phyloP scores from a whole-genome alignment of 2,113 vertebrate species.

The Leptosomus discolor region DNA sequence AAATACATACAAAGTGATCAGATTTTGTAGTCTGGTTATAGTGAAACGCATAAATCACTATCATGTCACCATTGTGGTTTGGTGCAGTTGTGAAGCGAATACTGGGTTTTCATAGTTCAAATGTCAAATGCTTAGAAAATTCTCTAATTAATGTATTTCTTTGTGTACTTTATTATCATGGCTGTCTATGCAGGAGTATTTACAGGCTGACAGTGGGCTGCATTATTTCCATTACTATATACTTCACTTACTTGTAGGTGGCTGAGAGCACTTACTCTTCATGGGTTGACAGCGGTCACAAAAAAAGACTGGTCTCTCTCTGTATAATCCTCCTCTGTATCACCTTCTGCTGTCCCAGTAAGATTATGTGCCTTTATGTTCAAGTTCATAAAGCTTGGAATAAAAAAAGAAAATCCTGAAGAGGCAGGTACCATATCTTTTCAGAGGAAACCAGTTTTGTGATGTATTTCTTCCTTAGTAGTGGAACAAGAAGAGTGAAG shows the following conservation, averaged over 20 bases:
- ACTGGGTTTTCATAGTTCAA: background rate
- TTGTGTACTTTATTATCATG: background rate
- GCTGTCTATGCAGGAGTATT: background rate
- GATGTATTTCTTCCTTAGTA: background rate
- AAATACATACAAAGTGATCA: background rate
- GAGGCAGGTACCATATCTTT: background rate
- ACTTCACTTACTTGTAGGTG: background rate
- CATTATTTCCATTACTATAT: background rate
- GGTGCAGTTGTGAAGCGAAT: background rate
- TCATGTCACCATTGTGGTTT: background rate
- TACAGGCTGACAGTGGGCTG: background rate
- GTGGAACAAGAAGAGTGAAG: background rate
- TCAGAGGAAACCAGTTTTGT: background rate
- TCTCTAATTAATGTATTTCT: background rate
- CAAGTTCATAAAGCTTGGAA: background rate
- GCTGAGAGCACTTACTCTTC: slow-evolving; percentile 7
- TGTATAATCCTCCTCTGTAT: background rate
- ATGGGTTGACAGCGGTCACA: background rate
- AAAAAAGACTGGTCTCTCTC: background rate
- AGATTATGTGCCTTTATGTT: background rate
- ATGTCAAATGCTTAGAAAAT: background rate
- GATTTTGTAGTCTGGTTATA: background rate
- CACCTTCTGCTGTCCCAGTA: background rate
- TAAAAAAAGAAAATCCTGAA: background rate
- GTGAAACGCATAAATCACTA: background rate